These are phyloP conservation scores for Syngnathus scovelli DNA, from an alignment of 2,113 vertebrate species.

Conservation along the genomic window DNA sequence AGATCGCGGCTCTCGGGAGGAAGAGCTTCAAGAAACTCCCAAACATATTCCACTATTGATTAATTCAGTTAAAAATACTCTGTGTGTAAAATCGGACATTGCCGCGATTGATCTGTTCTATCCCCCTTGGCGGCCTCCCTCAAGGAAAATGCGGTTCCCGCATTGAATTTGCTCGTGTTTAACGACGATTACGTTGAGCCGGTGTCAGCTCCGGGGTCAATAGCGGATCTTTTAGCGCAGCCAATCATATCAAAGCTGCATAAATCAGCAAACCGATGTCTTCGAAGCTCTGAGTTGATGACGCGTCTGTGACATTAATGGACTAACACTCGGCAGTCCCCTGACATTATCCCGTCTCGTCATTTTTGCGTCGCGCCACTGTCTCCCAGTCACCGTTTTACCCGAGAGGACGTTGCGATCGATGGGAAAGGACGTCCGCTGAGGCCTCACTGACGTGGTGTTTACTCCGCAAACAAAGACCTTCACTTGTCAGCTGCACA, in stretches of 20 bases:
- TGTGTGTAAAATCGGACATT: constrained; percentile 44
- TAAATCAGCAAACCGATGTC: constrained; percentile 20
- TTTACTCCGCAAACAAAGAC: neutral
- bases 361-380: constrained; percentile 16
- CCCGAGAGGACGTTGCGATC: constrained; percentile 12
- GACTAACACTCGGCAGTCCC: constrained; percentile 37
- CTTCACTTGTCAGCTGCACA: neutral
- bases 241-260: neutral
- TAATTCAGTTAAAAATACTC: constrained; percentile 45
- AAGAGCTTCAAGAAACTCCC: constrained; percentile 23
- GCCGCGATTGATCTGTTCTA: constrained; percentile 50
- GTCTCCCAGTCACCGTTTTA: constrained; percentile 1
- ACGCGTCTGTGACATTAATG: constrained; percentile 56
- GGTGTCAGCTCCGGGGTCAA: neutral
- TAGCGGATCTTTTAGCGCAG: constrained; percentile 10
- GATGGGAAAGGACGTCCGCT: neutral
- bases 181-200: constrained; percentile 12
- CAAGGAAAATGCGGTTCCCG: constrained; percentile 41
- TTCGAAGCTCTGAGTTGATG: constrained; percentile 41
- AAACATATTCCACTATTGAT: constrained; percentile 60
- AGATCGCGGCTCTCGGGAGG: constrained; percentile 49
- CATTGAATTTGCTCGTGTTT: constrained; percentile 40
- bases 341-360: constrained; percentile 36
- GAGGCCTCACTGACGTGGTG: neutral
- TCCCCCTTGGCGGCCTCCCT: constrained; percentile 36